Evolutionary conservation across 1,140 invertebrate genomes (phyloP), one percentile per base, ranked within the genome.

Genomic region (Mylabris phalerata): DNA sequence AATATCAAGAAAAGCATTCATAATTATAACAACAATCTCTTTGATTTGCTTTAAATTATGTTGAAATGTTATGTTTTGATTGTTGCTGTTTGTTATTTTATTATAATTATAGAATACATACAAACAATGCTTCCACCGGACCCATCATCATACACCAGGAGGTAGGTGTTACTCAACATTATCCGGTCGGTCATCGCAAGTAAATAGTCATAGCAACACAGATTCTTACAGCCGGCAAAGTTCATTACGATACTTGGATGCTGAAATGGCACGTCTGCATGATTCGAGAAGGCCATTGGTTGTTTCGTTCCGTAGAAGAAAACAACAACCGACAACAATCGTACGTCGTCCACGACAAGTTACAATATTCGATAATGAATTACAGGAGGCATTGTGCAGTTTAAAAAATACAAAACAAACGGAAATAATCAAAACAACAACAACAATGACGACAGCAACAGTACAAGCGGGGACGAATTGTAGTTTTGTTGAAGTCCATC

Each of bases 171-270:
- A 71, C 59, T 64, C 65, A 11, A 67, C 62, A 26, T 61, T 71
- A 60, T 71, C 70, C 6, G 65, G 57, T 42, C 59, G 68, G 13
- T 67, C 68, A 10, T 70, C 68, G 50, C 68, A 67, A 57, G 49
- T 62, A 41, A 68, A 70, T 61, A 70, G 68, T 62, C 66, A 67
- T 60, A 68, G 67, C 60, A 67, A 67, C 62, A 69, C 65, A 45
- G 68, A 67, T 54, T 68, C 67, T 51, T 68, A 67, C 62, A 67
- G 64, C 58, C 60, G 59, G 10, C 63, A 65, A 49, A 66, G 63
- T 45, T 65, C 65, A 11, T 45, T 68, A 19, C 65, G 68, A 24
- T 70, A 71, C 59, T 56, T 70, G 32, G 67, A 71, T 59, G 62
- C 57, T 3, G 67, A 68, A 50, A 65, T 70, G 65, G 64, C 64